These are phyloP conservation scores for Cotesia typhae DNA, from an alignment of 1,140 invertebrate species.

Conservation along the genomic window DNA sequence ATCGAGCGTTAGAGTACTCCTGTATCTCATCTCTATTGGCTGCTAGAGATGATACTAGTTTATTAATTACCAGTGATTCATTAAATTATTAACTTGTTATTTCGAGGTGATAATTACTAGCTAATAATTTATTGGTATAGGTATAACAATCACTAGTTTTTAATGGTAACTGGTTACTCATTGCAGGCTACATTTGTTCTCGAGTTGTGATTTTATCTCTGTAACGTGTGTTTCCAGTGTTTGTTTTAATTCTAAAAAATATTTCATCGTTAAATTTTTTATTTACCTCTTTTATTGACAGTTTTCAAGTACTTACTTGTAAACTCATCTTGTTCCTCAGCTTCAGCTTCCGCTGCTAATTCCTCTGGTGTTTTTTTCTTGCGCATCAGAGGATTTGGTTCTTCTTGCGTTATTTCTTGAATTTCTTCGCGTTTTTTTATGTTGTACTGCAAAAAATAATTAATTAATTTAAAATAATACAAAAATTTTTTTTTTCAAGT, in stretches of 20 bases:
- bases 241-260: constrained; percentile 84
- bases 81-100: no score
- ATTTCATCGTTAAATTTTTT: background rate
- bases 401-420: constrained; percentile 81
- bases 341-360: constrained; percentile 92
- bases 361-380: constrained; percentile 98
- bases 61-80: no score
- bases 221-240: constrained; percentile 94
- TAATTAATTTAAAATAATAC: constrained; percentile 39
- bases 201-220: constrained; percentile 92
- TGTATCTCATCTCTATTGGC: no score
- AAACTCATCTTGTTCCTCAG: constrained; percentile 94
- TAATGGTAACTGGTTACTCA: constrained; percentile 62
- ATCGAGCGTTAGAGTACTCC: no score
- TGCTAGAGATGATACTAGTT: no score
- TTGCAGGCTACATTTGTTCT: constrained; percentile 92
- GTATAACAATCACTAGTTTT: background rate
- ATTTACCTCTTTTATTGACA: constrained; percentile 31
- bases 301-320: constrained; percentile 81
- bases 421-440: constrained; percentile 96
- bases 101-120: no score
- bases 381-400: constrained; percentile 89
- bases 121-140: background rate
- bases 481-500: background rate
- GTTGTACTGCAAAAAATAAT: constrained; percentile 82